Conservation (phyloP, 2,797 vertebrate species). For the Botia kubotai region DNA sequence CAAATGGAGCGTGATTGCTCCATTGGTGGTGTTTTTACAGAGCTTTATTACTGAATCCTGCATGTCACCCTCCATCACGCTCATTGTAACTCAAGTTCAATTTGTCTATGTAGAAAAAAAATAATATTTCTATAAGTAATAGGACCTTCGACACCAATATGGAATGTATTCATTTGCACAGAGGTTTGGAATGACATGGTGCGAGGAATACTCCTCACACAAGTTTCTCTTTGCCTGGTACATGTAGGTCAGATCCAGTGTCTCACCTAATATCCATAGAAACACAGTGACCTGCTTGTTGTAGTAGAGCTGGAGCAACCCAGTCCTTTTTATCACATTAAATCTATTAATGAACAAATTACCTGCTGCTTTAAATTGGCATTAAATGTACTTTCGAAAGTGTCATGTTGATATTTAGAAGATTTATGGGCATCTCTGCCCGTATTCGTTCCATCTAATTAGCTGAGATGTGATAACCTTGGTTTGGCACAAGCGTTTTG, state of each 20-base stretch:
- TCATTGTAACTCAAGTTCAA: constrained; percentile 4
- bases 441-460: constrained; percentile 56
- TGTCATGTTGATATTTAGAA: not conserved
- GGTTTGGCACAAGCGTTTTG: constrained; percentile 58
- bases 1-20: constrained; percentile 39
- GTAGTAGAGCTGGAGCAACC: not conserved
- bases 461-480: constrained; percentile 61
- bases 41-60: not conserved
- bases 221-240: constrained; percentile 25
- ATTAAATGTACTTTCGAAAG: not conserved
- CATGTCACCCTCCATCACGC: not conserved
- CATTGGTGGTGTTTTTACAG: constrained; percentile 10
- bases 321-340: constrained; percentile 19
- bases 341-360: constrained; percentile 33
- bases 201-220: constrained; percentile 41
- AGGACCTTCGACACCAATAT: not conserved
- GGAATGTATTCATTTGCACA: not conserved
- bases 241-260: constrained; percentile 48
- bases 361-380: constrained; percentile 38
- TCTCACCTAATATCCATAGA: constrained; percentile 28
- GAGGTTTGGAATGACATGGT: not conserved
- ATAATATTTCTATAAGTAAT: not conserved
- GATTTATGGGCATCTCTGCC: constrained; percentile 13
- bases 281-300: constrained; percentile 33
- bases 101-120: constrained; percentile 18